These are phyloP conservation scores for Nomada ruficornis DNA, from an alignment of 2,888 invertebrate genomes.

Conservation along the genomic window DNA sequence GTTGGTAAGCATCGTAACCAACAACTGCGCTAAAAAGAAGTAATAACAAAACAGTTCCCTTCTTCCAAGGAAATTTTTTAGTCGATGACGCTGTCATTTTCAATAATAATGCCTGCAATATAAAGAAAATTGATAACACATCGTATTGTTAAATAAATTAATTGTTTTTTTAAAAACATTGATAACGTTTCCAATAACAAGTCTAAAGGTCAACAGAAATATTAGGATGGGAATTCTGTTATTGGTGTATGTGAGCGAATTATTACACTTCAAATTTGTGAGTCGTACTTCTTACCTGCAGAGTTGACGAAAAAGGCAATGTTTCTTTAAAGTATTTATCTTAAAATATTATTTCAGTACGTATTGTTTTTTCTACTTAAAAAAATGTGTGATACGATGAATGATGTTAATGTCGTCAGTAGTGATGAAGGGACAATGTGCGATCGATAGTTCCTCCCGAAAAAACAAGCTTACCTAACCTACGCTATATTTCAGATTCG, in stretches of 20 bases:
- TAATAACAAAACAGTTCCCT: constrained; percentile 87
- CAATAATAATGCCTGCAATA: constrained; percentile 82
- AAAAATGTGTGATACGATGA: constrained; percentile 37
- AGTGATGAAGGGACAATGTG: constrained; percentile 58
- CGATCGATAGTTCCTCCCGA: constrained; percentile 73
- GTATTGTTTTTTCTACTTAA: constrained; percentile 38
- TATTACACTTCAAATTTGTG: neutral
- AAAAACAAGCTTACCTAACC: constrained; percentile 66
- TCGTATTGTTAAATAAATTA: neutral
- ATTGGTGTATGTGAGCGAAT: neutral
- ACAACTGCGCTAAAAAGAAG: constrained; percentile 87
- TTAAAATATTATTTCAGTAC: constrained; percentile 8
- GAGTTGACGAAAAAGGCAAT: constrained; percentile 12
- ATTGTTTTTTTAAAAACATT: neutral
- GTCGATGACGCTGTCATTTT: constrained; percentile 85
- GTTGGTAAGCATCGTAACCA: constrained; percentile 88
- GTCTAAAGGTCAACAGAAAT: constrained; percentile 46
- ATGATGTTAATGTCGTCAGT: constrained; percentile 63
- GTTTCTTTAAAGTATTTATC: constrained; percentile 8
- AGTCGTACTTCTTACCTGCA: constrained; percentile 25
- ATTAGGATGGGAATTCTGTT: constrained; percentile 3
- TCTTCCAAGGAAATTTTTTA: constrained; percentile 87
- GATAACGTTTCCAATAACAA: neutral
- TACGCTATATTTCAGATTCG: constrained; percentile 32
- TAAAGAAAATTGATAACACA: neutral